A percentile compares a stretch with the other conserved stretches of the same genome.
phyloP scores from a whole-genome alignment of 2,888 invertebrate genomes.

The Stenichneumon culpator region DNA sequence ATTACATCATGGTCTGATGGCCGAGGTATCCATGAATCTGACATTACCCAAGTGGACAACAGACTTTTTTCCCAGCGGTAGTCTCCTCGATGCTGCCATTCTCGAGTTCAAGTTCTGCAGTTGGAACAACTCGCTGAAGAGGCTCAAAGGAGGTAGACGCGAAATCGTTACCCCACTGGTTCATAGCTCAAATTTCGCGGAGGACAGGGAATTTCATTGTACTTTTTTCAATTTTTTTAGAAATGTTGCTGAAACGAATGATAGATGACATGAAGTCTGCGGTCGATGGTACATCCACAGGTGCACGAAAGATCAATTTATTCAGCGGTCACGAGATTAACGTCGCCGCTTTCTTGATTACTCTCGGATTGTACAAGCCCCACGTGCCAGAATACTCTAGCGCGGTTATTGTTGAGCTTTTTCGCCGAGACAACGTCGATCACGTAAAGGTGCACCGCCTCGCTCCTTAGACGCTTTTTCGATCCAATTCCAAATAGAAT shows the following conservation, averaged over 20 bases:
- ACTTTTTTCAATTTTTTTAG: too few species aligned
- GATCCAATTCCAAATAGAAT: background rate
- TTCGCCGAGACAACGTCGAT: constrained; percentile 80
- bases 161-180: constrained; percentile 12
- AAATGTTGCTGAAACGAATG: constrained; percentile 84
- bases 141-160: constrained; percentile 86
- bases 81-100: constrained; percentile 86
- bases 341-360: constrained; percentile 87
- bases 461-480: background rate
- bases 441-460: constrained; percentile 86
- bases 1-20: constrained; percentile 79
- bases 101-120: constrained; percentile 87
- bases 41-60: constrained; percentile 87
- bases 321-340: constrained; percentile 89
- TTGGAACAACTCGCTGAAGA: constrained; percentile 85
- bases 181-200: too few species aligned
- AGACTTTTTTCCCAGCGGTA: constrained; percentile 85
- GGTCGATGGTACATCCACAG: constrained; percentile 76
- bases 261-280: constrained; percentile 85
- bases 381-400: constrained; percentile 88
- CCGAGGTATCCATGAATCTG: constrained; percentile 86
- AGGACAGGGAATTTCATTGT: background rate
- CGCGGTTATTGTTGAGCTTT: constrained; percentile 87
- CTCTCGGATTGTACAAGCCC: constrained; percentile 86
- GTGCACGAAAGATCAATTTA: constrained; percentile 85